phyloP scores from a whole-genome alignment of 2,113 vertebrate species.

The Loxodonta africana region DNA sequence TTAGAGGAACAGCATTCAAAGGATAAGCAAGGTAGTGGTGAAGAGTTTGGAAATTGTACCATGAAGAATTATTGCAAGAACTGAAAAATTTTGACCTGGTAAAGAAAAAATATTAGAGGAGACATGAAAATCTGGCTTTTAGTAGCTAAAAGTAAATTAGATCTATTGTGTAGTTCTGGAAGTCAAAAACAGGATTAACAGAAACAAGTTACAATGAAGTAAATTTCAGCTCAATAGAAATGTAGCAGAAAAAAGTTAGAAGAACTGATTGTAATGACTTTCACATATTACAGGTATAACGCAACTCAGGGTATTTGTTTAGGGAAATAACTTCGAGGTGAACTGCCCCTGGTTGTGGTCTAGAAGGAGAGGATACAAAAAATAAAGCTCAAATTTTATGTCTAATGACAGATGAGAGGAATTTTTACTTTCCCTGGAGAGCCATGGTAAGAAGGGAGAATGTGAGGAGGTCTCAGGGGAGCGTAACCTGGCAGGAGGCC shows the following conservation, averaged over 20 bases:
- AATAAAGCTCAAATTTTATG: background rate
- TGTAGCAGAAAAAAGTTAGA: background rate
- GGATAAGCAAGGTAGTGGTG: background rate
- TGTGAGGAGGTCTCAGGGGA: background rate
- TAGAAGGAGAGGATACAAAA: background rate
- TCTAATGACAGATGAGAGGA: background rate
- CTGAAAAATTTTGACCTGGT: background rate
- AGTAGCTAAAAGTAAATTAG: background rate
- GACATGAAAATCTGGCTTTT: background rate
- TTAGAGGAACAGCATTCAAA: background rate
- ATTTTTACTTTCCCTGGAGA: background rate
- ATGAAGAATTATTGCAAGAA: background rate
- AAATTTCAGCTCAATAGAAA: background rate
- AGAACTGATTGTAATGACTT: background rate
- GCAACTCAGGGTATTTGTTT: background rate
- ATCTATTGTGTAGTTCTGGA: background rate
- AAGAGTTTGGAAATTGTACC: background rate
- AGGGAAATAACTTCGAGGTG: background rate
- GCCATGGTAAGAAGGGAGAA: background rate
- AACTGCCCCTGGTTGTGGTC: background rate
- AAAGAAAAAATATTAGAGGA: background rate
- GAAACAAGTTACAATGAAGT: background rate
- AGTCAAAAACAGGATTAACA: background rate
- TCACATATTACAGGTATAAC: accelerated
- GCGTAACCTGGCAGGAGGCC: too few relatives aligned